Evolutionary conservation across 2,888 invertebrate genomes (phyloP), one percentile per base, ranked within the genome.

Genomic region (Ernsta delagoae): DNA sequence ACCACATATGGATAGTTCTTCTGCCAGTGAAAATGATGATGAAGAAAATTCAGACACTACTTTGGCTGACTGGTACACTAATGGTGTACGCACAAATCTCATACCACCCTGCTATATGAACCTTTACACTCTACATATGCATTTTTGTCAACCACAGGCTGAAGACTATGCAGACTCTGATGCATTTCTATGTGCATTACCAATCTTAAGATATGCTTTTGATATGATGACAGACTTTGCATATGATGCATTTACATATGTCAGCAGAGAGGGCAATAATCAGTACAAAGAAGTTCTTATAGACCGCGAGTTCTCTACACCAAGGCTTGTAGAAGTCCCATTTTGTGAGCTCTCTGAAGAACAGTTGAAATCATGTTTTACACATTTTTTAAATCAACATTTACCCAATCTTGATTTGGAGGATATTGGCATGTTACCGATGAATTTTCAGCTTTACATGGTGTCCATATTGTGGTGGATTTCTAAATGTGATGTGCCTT

Each of bases 71-170:
- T 97, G 97, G 96, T 95, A 97, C 80, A 82, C 95, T 3, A 87
- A 95, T 45, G 94, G 95, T 71, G 95, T 96, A 70, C 92, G 95
- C 54, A 85, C 86, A 3, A 96, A 95, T 36, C 78, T 89, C 54
- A 94, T 96, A 73, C 95, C 97, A 0, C 90, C 95, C 7, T 93
- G 94, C 70, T 95, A 96, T 76, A 94, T 97, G 36, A 96, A 97
- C 79, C 92, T 97, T 12, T 86, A 95, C 68, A 94, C 94, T n/a
- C 93, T 95, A 50, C 93, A 95, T 70, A 89, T 95, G 59, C 95
- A 96, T 78, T 94, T 96, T 71, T 95, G 95, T 74, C 93, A 94
- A 62, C 95, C 96, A 0, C 97, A 96, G 89, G 94, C 97, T 5
- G 97, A 97, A 84, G 95, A 96, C 82, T 95, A 94, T 77, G 83